Evolutionary conservation across 1,140 invertebrate genomes (phyloP), one percentile per base, ranked within the genome.

Genomic region (Hetaerina americana): DNA sequence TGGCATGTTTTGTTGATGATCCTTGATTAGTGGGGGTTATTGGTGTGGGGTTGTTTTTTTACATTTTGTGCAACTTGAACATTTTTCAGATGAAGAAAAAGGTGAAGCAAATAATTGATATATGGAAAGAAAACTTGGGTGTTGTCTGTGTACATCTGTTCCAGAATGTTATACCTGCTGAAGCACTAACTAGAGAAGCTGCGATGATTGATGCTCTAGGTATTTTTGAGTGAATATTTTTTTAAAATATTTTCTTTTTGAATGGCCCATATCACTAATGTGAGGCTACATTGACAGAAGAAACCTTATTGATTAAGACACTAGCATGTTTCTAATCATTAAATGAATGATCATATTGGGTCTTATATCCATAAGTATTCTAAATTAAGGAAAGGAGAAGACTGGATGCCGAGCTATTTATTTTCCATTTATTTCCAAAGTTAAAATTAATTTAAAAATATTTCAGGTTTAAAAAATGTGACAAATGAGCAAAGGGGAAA

Each of bases 141-240:
- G 94, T 98, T 0, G 86, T 98, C 2, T 96, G 94, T 72, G 81
- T 98, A 0, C 92, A 96, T 75, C 84, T 96, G 66, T 98, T 96
- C 79, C 93, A 95, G 76, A 96, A 95, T 81, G 88, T 92, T 0
- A 92, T 94, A 72, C 88, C 93, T 0, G 92, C 90, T 0, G 96
- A 98, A 82, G 95, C 96, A 1, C 94, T 92, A 76, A 96, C 93
- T 0, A 84, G 96, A 72, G 96, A 99, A 81, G 95, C 95, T 0
- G 87, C 90, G 25, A 98, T 99, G 85, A 95, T 98, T 24, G 91
- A 94, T 76, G 91, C 93, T 0, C 78, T 98, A 29, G 90, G 92
- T 76, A 75, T 76, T 76, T 27, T n/a, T n/a, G n/a, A n/a, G n/a
- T n/a, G n/a, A n/a, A n/a, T n/a, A n/a, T n/a, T n/a, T 5, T 27